Conservation (phyloP, 2,113 vertebrate species). For the Caloenas nicobarica region DNA sequence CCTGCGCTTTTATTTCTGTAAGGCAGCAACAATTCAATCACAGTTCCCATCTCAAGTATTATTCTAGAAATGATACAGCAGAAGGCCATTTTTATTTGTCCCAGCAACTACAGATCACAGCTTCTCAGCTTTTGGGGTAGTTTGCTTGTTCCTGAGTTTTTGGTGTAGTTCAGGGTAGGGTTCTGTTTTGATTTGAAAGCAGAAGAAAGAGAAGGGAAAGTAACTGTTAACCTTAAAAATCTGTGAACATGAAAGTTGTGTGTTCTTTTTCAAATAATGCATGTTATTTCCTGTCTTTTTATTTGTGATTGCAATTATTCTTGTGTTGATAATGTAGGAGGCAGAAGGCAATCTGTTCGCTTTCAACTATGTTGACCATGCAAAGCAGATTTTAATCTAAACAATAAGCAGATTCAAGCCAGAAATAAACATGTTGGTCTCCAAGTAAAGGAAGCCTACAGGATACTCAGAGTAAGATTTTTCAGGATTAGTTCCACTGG, state of each 20-base stretch:
- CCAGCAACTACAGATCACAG: background rate
- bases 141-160: background rate
- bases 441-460: background rate
- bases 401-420: slow-evolving; percentile 18
- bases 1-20: background rate
- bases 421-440: slow-evolving; percentile 4
- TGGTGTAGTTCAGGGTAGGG: background rate
- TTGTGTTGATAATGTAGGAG: background rate
- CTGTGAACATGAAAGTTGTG: background rate
- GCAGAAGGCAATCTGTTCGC: background rate
- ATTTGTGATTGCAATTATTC: slow-evolving; percentile 11
- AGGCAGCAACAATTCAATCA: background rate
- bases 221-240: background rate
- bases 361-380: slow-evolving; percentile 13
- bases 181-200: background rate
- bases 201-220: background rate
- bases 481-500: background rate
- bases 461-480: background rate
- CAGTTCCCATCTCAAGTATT: background rate
- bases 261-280: background rate
- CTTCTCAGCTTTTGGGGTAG: background rate
- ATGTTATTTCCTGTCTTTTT: slow-evolving; percentile 49
- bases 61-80: background rate
- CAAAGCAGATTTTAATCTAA: slow-evolving; percentile 43
- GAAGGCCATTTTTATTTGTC: background rate